Base-by-base conservation (phyloP, 2,113 vertebrate species). In the Meleagris gallopavo region DNA sequence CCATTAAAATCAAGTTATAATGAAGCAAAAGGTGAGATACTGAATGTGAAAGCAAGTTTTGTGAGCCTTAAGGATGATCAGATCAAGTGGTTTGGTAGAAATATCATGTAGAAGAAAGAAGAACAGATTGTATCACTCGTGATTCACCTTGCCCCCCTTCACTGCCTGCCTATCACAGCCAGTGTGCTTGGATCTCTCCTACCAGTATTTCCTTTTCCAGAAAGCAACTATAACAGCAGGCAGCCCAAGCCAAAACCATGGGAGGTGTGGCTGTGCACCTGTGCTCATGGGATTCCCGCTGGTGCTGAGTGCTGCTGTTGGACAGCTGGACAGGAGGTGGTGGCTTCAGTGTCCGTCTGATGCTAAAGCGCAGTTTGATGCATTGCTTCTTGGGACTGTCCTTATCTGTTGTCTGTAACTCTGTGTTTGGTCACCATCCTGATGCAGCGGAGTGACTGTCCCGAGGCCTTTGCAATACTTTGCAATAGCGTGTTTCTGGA, bases 241-340 rank as follows among this genome's bases (percentile, higher is more conserved):
- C 27, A 57, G 41, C 29, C 43, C 27, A 61, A 34, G 27, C n/a
- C 12, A 34, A 38, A 70, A 83, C 13, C 25, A 9, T 2, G 24
- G 17, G 29, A 55, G 30, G 18, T 5, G 55, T 46, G 38, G 4
- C 19, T n/a, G 9, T 1, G 1, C 4, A 1, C 8, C 13, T 19
- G 19, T 46, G 70, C 46, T n/a, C n/a, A n/a, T n/a, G 8, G 18
- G 62, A 27, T 21, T 75, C 50, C 46, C 12, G 45, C 58, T 38
- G 50, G 50, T 61, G 57, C 45, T 0, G 8, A 24, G 46, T 5
- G 12, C 84, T 58, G 9, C 24, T 38, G 14, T 32, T 29, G 4
- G 34, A 3, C 2, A 11, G 43, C 13, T 3, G 34, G 64, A 45
- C 27, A n/a, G 54, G 24, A 13, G 43, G 14, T 46, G 27, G 43